Evolutionary conservation across 1,140 invertebrate genomes (phyloP).

Genomic region (Drosophila elegans): DNA sequence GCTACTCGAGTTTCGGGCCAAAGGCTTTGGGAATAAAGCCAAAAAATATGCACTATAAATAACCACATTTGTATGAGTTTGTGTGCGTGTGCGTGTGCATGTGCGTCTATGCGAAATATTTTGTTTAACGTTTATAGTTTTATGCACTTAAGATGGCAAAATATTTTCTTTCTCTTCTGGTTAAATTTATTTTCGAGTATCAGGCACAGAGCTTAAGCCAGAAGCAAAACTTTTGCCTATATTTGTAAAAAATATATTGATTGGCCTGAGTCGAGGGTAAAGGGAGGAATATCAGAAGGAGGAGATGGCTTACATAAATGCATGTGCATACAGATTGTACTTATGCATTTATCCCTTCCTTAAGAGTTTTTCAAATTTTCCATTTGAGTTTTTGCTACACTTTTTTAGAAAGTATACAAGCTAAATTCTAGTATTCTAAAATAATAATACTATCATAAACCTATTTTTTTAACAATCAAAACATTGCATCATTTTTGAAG

Average conservation of each 20-base stretch:
- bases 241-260: constrained; percentile 83
- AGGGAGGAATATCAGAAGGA: constrained; percentile 7
- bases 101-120: constrained; percentile 68
- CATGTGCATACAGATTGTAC: constrained; percentile 41
- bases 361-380: constrained; percentile 14
- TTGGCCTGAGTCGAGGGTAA: constrained; percentile 53
- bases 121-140: constrained; percentile 84
- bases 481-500: too few relatives aligned
- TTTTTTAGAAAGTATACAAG: too few relatives aligned
- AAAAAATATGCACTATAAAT: constrained; percentile 74
- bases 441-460: too few relatives aligned
- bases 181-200: constrained; percentile 57
- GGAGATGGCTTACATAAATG: constrained; percentile 12
- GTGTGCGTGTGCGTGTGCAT: background rate
- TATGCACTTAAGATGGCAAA: constrained; percentile 81
- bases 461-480: too few relatives aligned
- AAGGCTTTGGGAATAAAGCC: constrained; percentile 76
- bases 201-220: constrained; percentile 63
- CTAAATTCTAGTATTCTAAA: too few relatives aligned
- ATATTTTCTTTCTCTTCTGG: constrained; percentile 67
- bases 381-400: background rate
- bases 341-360: constrained; percentile 69
- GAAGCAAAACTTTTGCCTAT: constrained; percentile 78
- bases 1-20: constrained; percentile 62
- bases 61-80: constrained; percentile 64